Evolutionary conservation across 2,113 vertebrate species (phyloP).

Genomic region (Otus sunia): DNA sequence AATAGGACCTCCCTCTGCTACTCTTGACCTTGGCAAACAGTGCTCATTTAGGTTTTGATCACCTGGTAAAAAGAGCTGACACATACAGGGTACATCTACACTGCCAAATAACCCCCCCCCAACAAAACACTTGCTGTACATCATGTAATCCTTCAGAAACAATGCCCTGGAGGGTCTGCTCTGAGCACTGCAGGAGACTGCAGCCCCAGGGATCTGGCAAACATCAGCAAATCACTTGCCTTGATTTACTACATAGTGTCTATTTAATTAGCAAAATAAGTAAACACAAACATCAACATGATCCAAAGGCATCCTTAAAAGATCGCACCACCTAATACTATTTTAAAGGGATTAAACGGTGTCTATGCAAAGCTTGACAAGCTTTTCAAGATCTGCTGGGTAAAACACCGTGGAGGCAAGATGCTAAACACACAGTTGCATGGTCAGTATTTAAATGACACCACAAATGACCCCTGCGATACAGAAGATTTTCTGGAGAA

Average conservation of each 20-base stretch:
- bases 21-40: neutral
- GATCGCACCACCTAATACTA: neutral
- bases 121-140: neutral
- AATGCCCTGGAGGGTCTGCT: neutral
- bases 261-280: neutral
- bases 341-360: neutral
- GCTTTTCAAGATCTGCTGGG: neutral
- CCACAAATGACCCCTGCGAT: neutral
- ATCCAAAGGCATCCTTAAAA: neutral
- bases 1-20: neutral
- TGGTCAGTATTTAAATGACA: neutral
- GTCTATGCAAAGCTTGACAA: neutral
- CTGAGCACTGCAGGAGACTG: neutral
- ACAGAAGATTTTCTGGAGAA: neutral
- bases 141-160: neutral
- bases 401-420: neutral
- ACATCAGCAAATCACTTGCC: neutral
- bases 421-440: neutral
- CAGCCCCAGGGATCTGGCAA: neutral
- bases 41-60: neutral
- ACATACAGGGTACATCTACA: neutral
- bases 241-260: neutral
- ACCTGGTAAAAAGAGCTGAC: neutral
- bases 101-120: neutral
- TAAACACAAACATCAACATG: neutral